Percentiles rank a stretch among this genome's conserved stretches.
phyloP scores from a whole-genome alignment of 2,888 invertebrate species.

The Phaonia tiefii region DNA sequence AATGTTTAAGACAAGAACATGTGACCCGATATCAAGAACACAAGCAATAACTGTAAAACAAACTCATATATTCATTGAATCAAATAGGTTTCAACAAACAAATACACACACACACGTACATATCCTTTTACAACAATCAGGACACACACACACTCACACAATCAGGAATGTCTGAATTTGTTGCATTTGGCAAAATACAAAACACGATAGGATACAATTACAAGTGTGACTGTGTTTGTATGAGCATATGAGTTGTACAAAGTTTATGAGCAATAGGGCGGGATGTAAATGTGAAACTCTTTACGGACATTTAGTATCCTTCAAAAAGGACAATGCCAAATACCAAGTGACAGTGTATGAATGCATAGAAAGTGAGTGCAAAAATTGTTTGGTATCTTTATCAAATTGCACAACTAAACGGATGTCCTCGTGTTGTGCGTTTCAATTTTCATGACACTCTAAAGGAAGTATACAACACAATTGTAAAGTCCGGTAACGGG shows the following conservation, averaged over 20 bases:
- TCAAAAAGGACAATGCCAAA: background rate
- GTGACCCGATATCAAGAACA: background rate
- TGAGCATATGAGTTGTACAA: background rate
- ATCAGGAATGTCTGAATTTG: conserved; percentile 12
- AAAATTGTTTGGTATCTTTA: conserved; percentile 64
- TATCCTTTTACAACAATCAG: background rate
- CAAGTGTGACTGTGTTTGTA: background rate
- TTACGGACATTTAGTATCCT: conserved; percentile 10
- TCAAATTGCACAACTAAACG: conserved; percentile 69
- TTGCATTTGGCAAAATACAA: conserved; percentile 11
- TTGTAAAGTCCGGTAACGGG: conserved; percentile 69
- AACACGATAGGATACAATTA: background rate
- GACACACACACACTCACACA: background rate
- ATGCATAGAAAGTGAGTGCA: conserved; percentile 32
- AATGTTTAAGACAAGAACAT: conserved; percentile 23
- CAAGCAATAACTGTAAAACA: conserved; percentile 39
- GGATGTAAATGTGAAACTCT: conserved; percentile 20
- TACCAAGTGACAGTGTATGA: too few relatives aligned
- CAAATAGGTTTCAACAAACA: conserved; percentile 20
- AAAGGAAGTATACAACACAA: conserved; percentile 64
- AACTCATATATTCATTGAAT: conserved; percentile 33
- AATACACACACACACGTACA: conserved; percentile 4
- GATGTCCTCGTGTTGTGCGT: conserved; percentile 58
- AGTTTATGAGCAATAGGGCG: background rate
- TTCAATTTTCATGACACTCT: conserved; percentile 32